phyloP scores from a whole-genome alignment of 2,888 invertebrate genomes.

The Digitonthophagus gazella region DNA sequence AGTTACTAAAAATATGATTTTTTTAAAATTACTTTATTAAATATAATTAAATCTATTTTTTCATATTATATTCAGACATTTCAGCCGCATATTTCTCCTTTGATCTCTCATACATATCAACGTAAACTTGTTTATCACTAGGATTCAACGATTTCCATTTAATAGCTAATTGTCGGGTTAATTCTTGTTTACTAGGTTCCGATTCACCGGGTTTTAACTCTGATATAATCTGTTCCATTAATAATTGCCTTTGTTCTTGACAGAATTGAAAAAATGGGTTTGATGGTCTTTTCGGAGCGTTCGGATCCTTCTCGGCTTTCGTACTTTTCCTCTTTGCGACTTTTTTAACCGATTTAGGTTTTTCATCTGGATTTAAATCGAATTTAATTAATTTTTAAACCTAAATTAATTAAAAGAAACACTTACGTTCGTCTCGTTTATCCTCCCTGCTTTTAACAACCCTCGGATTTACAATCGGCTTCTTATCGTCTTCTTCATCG shows the following conservation, averaged over 20 bases:
- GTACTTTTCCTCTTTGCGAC: constrained; percentile 58
- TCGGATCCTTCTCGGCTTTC: constrained; percentile 64
- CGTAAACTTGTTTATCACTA: constrained; percentile 74
- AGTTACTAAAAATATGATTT: too few relatives aligned
- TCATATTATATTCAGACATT: constrained; percentile 64
- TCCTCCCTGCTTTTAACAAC: constrained; percentile 43
- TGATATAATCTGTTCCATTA: constrained; percentile 64
- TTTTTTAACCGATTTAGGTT: constrained; percentile 44
- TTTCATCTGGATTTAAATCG: constrained; percentile 36
- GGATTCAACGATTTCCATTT: constrained; percentile 69
- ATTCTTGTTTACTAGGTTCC: constrained; percentile 72
- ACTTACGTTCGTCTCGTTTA: constrained; percentile 39
- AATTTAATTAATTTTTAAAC: background rate
- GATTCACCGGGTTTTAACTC: constrained; percentile 60
- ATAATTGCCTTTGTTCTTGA: constrained; percentile 72
- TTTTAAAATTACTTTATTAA: too few relatives aligned
- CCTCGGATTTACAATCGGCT: constrained; percentile 30
- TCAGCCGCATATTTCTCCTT: constrained; percentile 76
- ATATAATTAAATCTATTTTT: constrained; percentile 39
- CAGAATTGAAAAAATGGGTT: constrained; percentile 82
- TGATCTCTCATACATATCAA: constrained; percentile 70
- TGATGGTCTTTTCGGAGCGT: constrained; percentile 75
- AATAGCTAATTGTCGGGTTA: constrained; percentile 71
- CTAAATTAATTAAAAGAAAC: too few relatives aligned
- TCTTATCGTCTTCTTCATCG: constrained; percentile 52